Percentiles rank a stretch among this genome's conserved stretches.
Conservation (phyloP, 1,140 invertebrate genomes). For the Hycleus cichorii region DNA sequence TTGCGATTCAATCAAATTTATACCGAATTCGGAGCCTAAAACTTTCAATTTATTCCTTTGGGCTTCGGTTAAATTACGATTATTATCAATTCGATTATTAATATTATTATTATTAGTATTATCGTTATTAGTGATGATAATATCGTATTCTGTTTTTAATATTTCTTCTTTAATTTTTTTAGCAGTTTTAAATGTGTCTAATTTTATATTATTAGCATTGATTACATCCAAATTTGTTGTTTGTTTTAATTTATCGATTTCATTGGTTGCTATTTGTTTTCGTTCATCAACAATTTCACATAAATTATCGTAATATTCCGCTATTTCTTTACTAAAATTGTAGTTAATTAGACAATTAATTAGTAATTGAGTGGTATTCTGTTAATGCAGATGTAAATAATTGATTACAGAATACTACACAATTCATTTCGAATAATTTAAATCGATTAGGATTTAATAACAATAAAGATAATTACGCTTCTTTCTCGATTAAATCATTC, state of each 20-base stretch:
- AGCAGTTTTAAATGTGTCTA: slow-evolving; percentile 30
- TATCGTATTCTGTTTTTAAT: slow-evolving; percentile 27
- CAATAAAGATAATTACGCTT: slow-evolving; percentile 29
- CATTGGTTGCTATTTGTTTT: slow-evolving; percentile 23
- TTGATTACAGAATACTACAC: no score
- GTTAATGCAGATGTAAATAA: no score
- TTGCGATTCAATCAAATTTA: slow-evolving; percentile 19
- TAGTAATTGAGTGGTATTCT: neutral
- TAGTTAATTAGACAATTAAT: neutral
- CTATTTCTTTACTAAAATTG: slow-evolving; percentile 29
- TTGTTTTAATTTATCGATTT: slow-evolving; percentile 15
- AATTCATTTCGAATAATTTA: neutral
- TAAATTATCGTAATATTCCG: slow-evolving; percentile 32
- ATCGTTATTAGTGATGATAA: neutral
- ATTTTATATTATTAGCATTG: slow-evolving; percentile 25
- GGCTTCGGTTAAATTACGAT: slow-evolving; percentile 31
- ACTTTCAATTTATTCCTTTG: slow-evolving; percentile 40
- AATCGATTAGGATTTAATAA: no score
- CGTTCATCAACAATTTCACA: slow-evolving; percentile 21
- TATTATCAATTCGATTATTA: neutral
- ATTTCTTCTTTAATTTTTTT: slow-evolving; percentile 31
- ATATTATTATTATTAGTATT: neutral
- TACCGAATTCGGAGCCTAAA: slow-evolving; percentile 35
- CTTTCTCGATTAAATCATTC: slow-evolving; percentile 30
- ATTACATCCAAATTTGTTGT: slow-evolving; percentile 19